These are phyloP conservation scores for Abramis brama DNA, from an alignment of 2,113 vertebrate species.

Conservation along the genomic window DNA sequence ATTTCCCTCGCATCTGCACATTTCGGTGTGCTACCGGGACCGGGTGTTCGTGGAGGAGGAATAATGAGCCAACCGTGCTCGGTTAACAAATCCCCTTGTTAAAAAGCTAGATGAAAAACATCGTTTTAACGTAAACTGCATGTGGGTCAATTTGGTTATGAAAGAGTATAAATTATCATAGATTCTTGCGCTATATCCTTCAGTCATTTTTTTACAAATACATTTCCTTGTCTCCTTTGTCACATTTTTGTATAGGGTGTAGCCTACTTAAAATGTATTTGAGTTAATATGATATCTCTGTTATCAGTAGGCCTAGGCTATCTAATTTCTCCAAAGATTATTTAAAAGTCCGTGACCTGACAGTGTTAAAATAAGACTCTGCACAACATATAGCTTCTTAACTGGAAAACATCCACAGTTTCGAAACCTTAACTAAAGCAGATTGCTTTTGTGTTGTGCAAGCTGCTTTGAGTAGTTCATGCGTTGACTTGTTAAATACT, in stretches of 20 bases:
- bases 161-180: slow-evolving; percentile 57
- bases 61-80: slow-evolving; percentile 78
- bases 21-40: slow-evolving; percentile 73
- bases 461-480: slow-evolving; percentile 38
- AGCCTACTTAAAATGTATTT: slow-evolving; percentile 3
- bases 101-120: slow-evolving; percentile 69
- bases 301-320: no score
- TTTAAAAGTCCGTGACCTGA: slow-evolving; percentile 11
- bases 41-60: slow-evolving; percentile 72
- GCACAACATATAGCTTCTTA: slow-evolving; percentile 18
- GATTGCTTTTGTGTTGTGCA: slow-evolving; percentile 9
- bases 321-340: slow-evolving; percentile 20
- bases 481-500: slow-evolving; percentile 26
- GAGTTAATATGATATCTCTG: slow-evolving; percentile 13
- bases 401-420: slow-evolving; percentile 27
- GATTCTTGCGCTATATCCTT: slow-evolving; percentile 60
- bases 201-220: slow-evolving; percentile 14
- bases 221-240: background rate
- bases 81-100: slow-evolving; percentile 78
- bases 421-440: slow-evolving; percentile 24
- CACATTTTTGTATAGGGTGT: slow-evolving; percentile 9
- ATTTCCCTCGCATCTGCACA: slow-evolving; percentile 83
- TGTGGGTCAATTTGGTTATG: slow-evolving; percentile 62
- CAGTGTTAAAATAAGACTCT: slow-evolving; percentile 8
- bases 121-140: slow-evolving; percentile 65